These are phyloP conservation scores for Chaetophractus vellerosus DNA, from an alignment of 2,797 vertebrate genomes.

Conservation along the genomic window DNA sequence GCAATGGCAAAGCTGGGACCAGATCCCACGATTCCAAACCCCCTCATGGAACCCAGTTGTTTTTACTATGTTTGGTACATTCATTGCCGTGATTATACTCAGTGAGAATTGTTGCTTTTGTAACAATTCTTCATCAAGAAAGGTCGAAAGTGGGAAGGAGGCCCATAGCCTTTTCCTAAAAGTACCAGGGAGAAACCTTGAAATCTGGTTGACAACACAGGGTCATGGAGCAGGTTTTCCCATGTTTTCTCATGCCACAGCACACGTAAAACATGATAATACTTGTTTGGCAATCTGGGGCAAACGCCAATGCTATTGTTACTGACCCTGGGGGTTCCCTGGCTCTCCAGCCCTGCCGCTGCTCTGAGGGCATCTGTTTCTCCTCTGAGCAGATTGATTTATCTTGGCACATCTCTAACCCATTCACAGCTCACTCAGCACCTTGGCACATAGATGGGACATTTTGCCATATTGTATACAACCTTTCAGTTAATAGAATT, in stretches of 20 bases:
- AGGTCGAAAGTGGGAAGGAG: background rate
- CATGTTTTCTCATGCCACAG: background rate
- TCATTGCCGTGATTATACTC: background rate
- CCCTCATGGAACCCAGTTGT: background rate
- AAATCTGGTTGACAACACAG: background rate
- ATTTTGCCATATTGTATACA: background rate
- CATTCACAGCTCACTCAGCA: background rate
- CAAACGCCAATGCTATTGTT: background rate
- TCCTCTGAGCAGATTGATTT: background rate
- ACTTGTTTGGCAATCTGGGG: background rate
- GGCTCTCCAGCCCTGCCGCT: background rate
- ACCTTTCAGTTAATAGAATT: constrained; percentile 17
- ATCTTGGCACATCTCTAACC: background rate
- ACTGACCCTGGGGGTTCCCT: background rate
- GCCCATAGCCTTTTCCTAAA: background rate
- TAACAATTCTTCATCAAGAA: background rate
- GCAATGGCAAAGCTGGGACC: background rate
- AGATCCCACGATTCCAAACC: background rate
- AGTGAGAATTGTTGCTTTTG: background rate
- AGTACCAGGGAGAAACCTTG: background rate
- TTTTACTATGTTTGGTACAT: background rate
- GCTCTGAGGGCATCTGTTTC: background rate
- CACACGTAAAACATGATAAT: background rate
- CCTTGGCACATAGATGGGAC: background rate
- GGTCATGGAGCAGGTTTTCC: background rate